Conservation (phyloP, 2,888 invertebrate species). For the Myopa testacea region DNA sequence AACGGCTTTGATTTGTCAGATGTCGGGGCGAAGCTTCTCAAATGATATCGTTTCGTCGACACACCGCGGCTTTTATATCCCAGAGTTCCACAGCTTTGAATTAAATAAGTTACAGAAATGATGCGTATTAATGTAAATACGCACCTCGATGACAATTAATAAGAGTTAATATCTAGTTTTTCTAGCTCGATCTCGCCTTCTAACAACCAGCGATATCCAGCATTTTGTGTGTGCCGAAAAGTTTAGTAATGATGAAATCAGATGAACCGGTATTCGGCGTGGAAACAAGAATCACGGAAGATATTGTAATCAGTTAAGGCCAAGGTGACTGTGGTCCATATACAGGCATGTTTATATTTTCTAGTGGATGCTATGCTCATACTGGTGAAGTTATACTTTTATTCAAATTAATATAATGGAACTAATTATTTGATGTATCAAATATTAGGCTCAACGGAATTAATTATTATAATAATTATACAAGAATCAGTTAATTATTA, state of each 20-base stretch:
- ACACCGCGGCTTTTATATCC: slow-evolving; percentile 21
- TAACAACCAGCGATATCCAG: background rate
- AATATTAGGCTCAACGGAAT: too few species aligned
- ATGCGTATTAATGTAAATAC: slow-evolving; percentile 1
- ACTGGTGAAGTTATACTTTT: too few species aligned
- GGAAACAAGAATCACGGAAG: background rate
- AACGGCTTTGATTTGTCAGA: background rate
- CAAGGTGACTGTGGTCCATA: background rate
- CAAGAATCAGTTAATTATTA: too few species aligned
- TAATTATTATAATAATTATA: too few species aligned
- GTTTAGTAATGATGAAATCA: background rate
- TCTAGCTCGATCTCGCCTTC: background rate
- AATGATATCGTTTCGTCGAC: slow-evolving; percentile 16
- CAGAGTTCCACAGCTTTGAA: background rate
- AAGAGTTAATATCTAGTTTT: background rate
- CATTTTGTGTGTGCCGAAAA: background rate
- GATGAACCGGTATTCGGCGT: background rate
- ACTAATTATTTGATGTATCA: too few species aligned
- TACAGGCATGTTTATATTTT: too few species aligned
- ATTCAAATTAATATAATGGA: too few species aligned
- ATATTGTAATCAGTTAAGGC: background rate
- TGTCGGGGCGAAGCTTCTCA: background rate
- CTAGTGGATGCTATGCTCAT: too few species aligned
- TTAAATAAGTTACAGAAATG: background rate
- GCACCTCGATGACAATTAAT: slow-evolving; percentile 2